Conservation (phyloP, 2,797 vertebrate genomes). For the Psittacula derbiana region DNA sequence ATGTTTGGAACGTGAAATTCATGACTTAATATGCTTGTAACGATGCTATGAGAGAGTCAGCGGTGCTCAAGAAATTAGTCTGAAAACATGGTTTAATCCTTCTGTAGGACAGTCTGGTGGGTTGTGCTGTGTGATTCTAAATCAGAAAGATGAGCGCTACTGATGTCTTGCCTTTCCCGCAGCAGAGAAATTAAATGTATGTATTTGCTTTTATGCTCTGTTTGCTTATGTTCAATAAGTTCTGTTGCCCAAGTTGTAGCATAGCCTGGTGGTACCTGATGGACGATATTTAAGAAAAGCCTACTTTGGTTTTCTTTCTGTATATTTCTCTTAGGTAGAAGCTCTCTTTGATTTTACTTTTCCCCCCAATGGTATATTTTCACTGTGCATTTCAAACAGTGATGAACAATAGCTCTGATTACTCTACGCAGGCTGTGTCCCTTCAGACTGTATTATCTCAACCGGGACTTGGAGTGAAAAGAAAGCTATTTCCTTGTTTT, state of each 20-base stretch:
- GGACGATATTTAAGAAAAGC: not conserved
- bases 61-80: not conserved
- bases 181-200: not conserved
- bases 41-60: not conserved
- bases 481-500: constrained; percentile 68
- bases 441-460: constrained; percentile 68
- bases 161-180: not conserved
- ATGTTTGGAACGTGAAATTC: not conserved
- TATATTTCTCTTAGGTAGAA: not conserved
- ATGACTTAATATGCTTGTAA: not conserved
- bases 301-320: not conserved
- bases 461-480: constrained; percentile 56
- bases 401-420: constrained; percentile 59
- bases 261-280: not conserved
- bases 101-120: not conserved
- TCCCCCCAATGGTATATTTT: not conserved
- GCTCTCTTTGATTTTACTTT: not conserved
- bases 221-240: not conserved
- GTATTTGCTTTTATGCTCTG: not conserved
- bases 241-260: not conserved
- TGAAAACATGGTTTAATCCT: not conserved
- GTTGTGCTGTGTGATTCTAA: not conserved
- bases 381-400: constrained; percentile 41
- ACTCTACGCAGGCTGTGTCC: constrained; percentile 22
- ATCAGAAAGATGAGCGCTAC: not conserved